phyloP scores from a whole-genome alignment of 1,140 invertebrate genomes.

The Mylabris phalerata region DNA sequence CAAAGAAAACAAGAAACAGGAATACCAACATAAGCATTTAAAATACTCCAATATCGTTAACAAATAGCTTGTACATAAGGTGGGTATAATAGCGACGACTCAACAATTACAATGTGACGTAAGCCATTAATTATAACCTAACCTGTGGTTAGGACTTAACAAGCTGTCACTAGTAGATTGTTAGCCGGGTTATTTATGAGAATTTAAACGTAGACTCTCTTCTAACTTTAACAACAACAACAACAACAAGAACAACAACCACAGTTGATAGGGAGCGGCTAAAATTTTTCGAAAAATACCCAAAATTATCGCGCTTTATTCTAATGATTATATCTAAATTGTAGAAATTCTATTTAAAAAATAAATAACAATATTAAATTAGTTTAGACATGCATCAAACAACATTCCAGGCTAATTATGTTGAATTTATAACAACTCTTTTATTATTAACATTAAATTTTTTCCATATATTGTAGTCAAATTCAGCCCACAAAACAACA shows the following conservation, averaged over 20 bases:
- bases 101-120: conserved; percentile 44
- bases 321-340: too few species aligned
- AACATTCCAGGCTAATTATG: conserved; percentile 10
- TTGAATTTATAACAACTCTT: not conserved
- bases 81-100: conserved; percentile 42
- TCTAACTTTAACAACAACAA: not conserved
- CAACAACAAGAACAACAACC: not conserved
- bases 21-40: conserved; percentile 32
- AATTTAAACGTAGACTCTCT: conserved; percentile 43
- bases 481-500: not conserved
- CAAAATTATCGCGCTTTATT: too few species aligned
- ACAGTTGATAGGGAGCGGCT: conserved; percentile 1
- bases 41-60: conserved; percentile 37
- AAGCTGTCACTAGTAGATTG: conserved; percentile 45
- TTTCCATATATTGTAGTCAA: not conserved
- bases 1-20: conserved; percentile 5
- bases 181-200: conserved; percentile 45
- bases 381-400: not conserved
- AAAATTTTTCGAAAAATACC: not conserved
- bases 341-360: too few species aligned
- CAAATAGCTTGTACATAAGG: conserved; percentile 35
- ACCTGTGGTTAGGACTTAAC: conserved; percentile 46
- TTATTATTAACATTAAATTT: conserved; percentile 3
- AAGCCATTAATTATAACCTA: conserved; percentile 46
- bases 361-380: too few species aligned